Evolutionary conservation across 1,140 invertebrate species (phyloP), one percentile per base, ranked within the genome.

Genomic region (Drosophila pallidifrons): DNA sequence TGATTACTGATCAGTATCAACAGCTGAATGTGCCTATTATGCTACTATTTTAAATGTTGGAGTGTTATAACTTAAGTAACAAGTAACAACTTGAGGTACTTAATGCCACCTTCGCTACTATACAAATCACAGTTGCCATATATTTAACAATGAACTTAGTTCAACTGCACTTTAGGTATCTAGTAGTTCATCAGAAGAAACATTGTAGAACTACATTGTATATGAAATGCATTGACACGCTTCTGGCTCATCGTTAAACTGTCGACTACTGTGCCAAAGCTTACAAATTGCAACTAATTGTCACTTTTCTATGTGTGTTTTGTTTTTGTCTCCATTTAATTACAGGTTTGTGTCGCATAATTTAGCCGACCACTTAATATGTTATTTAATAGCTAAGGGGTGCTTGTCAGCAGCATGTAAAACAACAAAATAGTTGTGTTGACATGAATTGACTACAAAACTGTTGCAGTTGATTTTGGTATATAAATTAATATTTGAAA

Each of bases 181-280:
- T 6, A 10, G 2, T 11, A 38, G 60, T 54, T 35, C 10, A 43
- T 47, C 59, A 61, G 35, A 60, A 5, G 2, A 13, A 5, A 15
- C n/a, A 1, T 28, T 45, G 41, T 45, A 7, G 16, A 25, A 6
- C 6, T 43, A 25, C 3, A 25, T 25, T 25, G 20, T 25, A 10
- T 65, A 38, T 30, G 57, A 15, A 30, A 57, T 71, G 43, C 49
- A 28, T 20, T 41, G 13, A 47, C 69, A 71, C 69, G 61, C 55
- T 59, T 68, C 43, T n/a, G 11, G 32, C 43, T 43, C 49, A 65
- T 41, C 15, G 45, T 59, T 7, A 67, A 66, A 51, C 46, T 43
- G 69, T 59, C 69, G 51, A 45, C 61, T 72, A 51, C 69, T 47
- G 55, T 46, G 71, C 65, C 8, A 28, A 15, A 32, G 7, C 28